Evolutionary conservation across 2,888 invertebrate species (phyloP).

Genomic region (Aphrophora alni): DNA sequence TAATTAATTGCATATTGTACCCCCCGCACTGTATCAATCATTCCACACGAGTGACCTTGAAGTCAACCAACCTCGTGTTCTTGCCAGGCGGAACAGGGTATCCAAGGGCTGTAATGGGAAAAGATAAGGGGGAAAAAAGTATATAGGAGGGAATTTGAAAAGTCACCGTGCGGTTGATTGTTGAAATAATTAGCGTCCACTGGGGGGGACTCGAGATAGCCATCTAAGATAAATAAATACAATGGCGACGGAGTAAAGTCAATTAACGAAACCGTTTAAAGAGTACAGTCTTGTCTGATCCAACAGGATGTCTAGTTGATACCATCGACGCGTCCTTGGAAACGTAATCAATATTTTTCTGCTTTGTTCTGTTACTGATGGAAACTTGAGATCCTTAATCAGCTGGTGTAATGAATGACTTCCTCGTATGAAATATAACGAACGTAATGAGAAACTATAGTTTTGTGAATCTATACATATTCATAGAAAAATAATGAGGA

Average conservation of each 20-base stretch:
- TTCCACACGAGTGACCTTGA: background rate
- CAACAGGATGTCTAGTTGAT: background rate
- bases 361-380: background rate
- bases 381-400: background rate
- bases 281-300: background rate
- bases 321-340: background rate
- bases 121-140: background rate
- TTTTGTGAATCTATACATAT: too few relatives aligned
- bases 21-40: background rate
- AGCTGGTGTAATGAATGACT: background rate
- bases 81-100: background rate
- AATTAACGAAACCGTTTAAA: background rate
- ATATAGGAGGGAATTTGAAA: background rate
- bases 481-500: too few relatives aligned
- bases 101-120: background rate
- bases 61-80: background rate
- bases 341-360: background rate
- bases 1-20: background rate
- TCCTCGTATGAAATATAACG: background rate
- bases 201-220: background rate
- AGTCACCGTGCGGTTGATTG: slow-evolving; percentile 6
- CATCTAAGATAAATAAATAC: background rate
- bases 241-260: background rate
- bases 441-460: too few relatives aligned
- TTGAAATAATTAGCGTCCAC: slow-evolving; percentile 6